These are phyloP conservation scores for Drosophila busckii DNA, from an alignment of 1,140 invertebrate genomes.

Conservation along the genomic window DNA sequence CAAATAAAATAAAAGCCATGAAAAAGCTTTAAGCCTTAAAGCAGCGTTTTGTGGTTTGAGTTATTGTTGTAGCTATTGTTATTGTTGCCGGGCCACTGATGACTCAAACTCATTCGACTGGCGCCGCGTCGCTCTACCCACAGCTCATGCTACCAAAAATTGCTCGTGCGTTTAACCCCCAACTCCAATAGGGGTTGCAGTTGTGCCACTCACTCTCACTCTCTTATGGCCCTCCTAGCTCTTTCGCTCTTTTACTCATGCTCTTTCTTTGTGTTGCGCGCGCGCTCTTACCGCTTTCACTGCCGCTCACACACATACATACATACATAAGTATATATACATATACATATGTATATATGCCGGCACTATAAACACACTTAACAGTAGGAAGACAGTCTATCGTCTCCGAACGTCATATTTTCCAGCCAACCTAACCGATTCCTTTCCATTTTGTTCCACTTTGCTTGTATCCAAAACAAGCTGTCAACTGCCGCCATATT, in stretches of 20 bases:
- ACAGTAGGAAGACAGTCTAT: conserved; percentile 40
- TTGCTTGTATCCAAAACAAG: conserved; percentile 45
- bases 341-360: conserved; percentile 41
- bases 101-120: conserved; percentile 67
- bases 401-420: conserved; percentile 46
- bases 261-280: conserved; percentile 39
- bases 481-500: conserved; percentile 32
- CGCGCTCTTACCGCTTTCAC: conserved; percentile 69
- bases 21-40: conserved; percentile 63
- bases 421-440: conserved; percentile 53
- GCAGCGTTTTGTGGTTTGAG: conserved; percentile 17
- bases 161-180: conserved; percentile 55
- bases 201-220: conserved; percentile 39
- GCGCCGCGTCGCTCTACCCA: conserved; percentile 42
- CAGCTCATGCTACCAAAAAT: no score
- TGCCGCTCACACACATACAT: conserved; percentile 32
- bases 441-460: conserved; percentile 75
- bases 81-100: conserved; percentile 41
- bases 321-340: not conserved
- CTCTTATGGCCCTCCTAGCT: conserved; percentile 21
- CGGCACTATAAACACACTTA: conserved; percentile 59
- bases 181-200: conserved; percentile 72
- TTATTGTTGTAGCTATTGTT: conserved; percentile 20
- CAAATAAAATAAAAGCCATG: conserved; percentile 38
- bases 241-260: conserved; percentile 1